Conservation (phyloP, 2,113 vertebrate species). For the Myotis brandtii region DNA sequence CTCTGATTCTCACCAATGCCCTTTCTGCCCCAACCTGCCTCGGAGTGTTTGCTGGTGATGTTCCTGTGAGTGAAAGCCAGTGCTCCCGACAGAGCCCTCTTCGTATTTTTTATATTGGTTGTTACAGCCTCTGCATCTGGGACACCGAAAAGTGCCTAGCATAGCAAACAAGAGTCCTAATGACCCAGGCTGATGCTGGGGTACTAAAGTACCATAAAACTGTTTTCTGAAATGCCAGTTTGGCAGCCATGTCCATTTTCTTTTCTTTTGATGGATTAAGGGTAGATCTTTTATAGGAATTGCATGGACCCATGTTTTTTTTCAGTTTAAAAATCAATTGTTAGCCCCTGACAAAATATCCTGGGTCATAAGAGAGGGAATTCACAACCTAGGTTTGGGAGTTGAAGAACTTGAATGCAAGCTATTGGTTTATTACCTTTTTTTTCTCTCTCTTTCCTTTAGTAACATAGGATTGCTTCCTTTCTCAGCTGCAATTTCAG, state of each 20-base stretch:
- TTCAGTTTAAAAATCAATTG: not conserved
- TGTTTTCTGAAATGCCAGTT: not conserved
- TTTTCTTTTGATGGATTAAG: not conserved
- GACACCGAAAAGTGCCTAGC: not conserved
- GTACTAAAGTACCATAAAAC: conserved; percentile 57
- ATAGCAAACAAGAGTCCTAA: conserved; percentile 15
- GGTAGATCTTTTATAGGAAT: conserved; percentile 1
- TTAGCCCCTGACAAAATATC: not conserved
- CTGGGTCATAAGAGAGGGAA: not conserved
- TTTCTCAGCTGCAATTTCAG: conserved; percentile 31
- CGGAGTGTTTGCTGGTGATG: not conserved
- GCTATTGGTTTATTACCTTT: not conserved
- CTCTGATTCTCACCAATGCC: not conserved
- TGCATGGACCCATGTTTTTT: not conserved
- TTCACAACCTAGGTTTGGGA: not conserved
- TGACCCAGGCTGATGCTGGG: conserved; percentile 14
- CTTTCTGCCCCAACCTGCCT: not conserved
- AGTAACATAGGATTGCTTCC: not conserved
- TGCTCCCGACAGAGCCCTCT: not conserved
- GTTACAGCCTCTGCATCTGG: not conserved
- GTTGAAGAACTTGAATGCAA: conserved; percentile 9
- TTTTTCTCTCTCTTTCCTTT: not conserved
- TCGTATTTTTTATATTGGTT: not conserved
- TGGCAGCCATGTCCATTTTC: not conserved
- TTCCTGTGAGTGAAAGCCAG: not conserved